Evolutionary conservation across 1,140 invertebrate genomes (phyloP).

Genomic region (Pygmarrhopalites habei): DNA sequence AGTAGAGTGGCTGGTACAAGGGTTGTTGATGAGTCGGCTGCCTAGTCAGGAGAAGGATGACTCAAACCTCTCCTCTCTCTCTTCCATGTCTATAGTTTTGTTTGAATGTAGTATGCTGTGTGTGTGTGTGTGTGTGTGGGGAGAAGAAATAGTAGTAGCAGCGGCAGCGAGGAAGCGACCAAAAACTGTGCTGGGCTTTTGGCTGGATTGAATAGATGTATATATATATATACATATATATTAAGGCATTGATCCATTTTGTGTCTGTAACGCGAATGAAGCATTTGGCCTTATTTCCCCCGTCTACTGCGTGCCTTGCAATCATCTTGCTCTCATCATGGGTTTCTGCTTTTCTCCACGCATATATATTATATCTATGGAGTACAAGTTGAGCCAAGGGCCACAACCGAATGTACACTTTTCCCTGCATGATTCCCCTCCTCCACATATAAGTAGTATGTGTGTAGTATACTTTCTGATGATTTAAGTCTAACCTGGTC

Average conservation of each 20-base stretch:
- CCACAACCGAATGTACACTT: neutral
- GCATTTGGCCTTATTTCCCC: constrained; percentile 10
- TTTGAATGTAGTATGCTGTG: neutral
- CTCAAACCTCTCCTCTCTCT: neutral
- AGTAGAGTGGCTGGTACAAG: neutral
- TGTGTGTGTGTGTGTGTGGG: neutral
- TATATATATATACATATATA: too few relatives aligned
- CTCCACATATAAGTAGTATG: too few relatives aligned
- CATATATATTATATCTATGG: too few relatives aligned
- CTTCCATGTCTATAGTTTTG: neutral
- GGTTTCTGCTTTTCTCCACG: too few relatives aligned
- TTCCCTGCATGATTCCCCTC: neutral
- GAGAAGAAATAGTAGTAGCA: neutral
- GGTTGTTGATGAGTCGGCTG: constrained; percentile 13
- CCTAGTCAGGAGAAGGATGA: neutral
- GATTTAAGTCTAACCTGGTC: neutral
- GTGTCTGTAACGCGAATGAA: neutral
- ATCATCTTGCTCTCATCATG: constrained; percentile 3
- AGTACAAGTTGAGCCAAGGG: neutral
- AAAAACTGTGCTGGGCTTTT: too few relatives aligned
- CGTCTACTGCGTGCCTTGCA: constrained; percentile 5
- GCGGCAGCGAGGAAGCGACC: too few relatives aligned
- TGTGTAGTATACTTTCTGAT: too few relatives aligned
- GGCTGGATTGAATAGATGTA: neutral
- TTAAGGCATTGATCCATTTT: constrained; percentile 7